Base-by-base conservation (phyloP, 2,113 vertebrate species). In the Leptosomus discolor region DNA sequence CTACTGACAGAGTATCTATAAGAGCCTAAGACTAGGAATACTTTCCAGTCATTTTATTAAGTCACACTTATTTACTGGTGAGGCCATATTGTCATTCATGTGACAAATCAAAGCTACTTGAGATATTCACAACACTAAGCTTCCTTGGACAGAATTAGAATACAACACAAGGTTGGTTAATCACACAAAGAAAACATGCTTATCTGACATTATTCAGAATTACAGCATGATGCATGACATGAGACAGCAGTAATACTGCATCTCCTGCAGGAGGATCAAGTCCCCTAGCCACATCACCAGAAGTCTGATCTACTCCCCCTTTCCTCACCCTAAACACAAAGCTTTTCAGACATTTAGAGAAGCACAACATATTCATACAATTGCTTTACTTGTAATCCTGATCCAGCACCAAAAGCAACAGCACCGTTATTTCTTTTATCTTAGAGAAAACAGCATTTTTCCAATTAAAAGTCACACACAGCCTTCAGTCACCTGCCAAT, bases 191-290 rank as follows among this genome's bases (percentile, higher is more conserved):
- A 29, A 93, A 75, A n/a, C 22, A 48, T 13, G 43, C 74, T 91
- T 57, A 39, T 79, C 61, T 48, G 57, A 39, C 65, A 36, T 50
- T 16, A 64, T 24, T 79, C 53, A 88, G 39, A 85, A 56, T 15
- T 30, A 65, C 75, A 91, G 73, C 74, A 90, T 27, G 54, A 89
- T 92, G 83, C 83, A 81, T 39, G 58, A 97, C 71, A 78, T 89
- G 87, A 96, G 84, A 93, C 90, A 95, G 93, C 94, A 96, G 74
- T 94, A 91, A 95, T 87, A 64, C 69, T 45, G 60, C 73, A 87
- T 73, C 57, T 88, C 84, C 94, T 93, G 77, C 87, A 90, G 92
- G 36, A 79, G 39, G 77, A 94, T 69, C 48, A 48, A 90, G 77
- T 81, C 34, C 36, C 10, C 78, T 18, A 19, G 71, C 77, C 61